A percentile compares a stretch with the other conserved stretches of the same genome.
phyloP scores from a whole-genome alignment of 2,888 invertebrate species.

The Drosophila peninsularis region DNA sequence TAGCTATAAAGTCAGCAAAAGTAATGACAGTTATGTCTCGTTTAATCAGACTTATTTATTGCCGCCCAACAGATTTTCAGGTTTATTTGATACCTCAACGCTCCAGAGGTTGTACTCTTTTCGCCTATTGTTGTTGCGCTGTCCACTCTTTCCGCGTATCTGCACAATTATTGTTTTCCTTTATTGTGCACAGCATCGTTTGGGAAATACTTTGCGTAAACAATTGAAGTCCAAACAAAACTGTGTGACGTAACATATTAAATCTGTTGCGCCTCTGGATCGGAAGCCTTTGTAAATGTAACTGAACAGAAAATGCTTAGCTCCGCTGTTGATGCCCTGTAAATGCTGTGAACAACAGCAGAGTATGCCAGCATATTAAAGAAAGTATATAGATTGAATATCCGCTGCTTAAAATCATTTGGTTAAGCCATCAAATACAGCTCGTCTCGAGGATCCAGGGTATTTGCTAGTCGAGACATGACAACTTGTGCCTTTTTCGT shows the following conservation, averaged over 20 bases:
- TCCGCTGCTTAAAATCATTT: no score
- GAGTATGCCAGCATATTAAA: no score
- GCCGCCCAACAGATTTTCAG: no score
- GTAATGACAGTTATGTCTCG: no score
- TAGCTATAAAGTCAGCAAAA: background rate
- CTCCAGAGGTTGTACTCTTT: no score
- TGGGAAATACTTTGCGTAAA: conserved; percentile 26
- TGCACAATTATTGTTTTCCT: background rate
- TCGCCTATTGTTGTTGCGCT: no score
- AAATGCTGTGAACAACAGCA: background rate
- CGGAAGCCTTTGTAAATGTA: background rate
- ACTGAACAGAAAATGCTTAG: background rate
- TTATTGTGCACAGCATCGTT: background rate
- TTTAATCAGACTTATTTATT: no score
- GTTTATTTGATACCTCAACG: no score
- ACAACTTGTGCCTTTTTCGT: background rate
- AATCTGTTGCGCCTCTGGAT: conserved; percentile 1
- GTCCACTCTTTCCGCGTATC: no score
- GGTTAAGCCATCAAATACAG: no score
- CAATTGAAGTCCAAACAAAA: conserved; percentile 16
- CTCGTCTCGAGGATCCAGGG: background rate
- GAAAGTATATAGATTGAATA: no score
- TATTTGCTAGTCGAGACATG: conserved; percentile 7
- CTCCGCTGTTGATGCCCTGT: background rate
- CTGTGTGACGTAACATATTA: conserved; percentile 27